phyloP scores from a whole-genome alignment of 1,140 invertebrate species.

The Drosophila lacteicornis region DNA sequence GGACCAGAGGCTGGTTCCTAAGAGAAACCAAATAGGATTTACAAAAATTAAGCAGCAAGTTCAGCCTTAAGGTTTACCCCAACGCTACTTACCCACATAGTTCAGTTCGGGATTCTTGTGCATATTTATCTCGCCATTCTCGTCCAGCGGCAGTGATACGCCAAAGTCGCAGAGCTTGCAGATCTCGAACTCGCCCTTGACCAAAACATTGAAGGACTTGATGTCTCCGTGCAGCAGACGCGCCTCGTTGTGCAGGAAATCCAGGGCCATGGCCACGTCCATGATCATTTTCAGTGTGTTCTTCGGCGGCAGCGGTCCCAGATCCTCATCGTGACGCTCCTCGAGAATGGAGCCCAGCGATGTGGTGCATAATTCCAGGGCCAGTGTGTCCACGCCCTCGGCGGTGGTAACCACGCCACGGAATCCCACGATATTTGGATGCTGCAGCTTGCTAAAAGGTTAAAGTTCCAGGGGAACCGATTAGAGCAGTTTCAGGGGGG shows the following conservation, averaged over 20 bases:
- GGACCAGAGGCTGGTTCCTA: conserved; percentile 91
- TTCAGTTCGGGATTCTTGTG: conserved; percentile 84
- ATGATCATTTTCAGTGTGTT: conserved; percentile 87
- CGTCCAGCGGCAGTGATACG: conserved; percentile 89
- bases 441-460: conserved; percentile 89
- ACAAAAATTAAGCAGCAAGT: not conserved
- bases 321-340: conserved; percentile 86
- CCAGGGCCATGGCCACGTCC: conserved; percentile 90
- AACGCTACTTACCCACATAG: conserved; percentile 85
- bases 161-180: conserved; percentile 95
- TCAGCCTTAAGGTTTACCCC: too few relatives aligned
- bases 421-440: conserved; percentile 94
- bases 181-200: conserved; percentile 90
- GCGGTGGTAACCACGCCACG: conserved; percentile 88
- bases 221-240: conserved; percentile 92
- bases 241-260: conserved; percentile 91
- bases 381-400: conserved; percentile 88
- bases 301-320: conserved; percentile 87
- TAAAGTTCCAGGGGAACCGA: too few relatives aligned
- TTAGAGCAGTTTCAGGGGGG: not conserved
- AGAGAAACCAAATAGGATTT: not conserved
- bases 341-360: conserved; percentile 91
- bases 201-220: conserved; percentile 93
- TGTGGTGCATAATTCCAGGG: conserved; percentile 89
- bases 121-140: conserved; percentile 87